A percentile compares a stretch with the other conserved stretches of the same genome.
Conservation (phyloP, 2,113 vertebrate species). For the Eurystomus gularis region DNA sequence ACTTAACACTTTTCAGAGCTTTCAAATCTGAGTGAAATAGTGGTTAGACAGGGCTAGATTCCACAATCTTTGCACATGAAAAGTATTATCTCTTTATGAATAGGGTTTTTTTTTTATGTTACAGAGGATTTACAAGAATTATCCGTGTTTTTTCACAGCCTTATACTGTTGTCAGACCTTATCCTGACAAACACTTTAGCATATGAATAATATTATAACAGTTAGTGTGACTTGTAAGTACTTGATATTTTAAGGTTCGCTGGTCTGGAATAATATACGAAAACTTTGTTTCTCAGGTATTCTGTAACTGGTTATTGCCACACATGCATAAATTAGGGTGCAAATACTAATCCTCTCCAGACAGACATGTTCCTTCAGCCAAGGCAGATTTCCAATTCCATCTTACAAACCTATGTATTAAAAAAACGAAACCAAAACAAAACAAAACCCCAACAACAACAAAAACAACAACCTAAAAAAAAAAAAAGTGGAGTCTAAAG, state of each 20-base stretch:
- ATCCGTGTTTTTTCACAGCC: background rate
- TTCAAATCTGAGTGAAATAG: background rate
- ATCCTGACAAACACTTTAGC: background rate
- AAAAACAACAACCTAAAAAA: too few relatives aligned
- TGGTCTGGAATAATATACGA: background rate
- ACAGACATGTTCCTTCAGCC: background rate
- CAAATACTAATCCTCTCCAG: background rate
- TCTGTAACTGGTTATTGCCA: background rate
- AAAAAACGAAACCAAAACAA: too few relatives aligned
- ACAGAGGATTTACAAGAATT: background rate
- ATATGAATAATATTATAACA: background rate
- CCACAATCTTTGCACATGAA: background rate
- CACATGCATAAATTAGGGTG: background rate
- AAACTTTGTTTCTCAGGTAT: background rate
- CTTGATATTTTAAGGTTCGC: background rate
- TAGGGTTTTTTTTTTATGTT: background rate
- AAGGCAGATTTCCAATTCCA: background rate
- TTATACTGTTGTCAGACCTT: background rate
- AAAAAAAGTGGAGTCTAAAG: background rate
- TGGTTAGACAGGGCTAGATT: background rate
- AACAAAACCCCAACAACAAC: too few relatives aligned
- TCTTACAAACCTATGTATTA: background rate
- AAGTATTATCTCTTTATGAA: background rate
- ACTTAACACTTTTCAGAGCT: background rate
- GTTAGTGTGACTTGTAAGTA: background rate